A percentile compares a stretch with the other conserved stretches of the same genome.
phyloP scores from a whole-genome alignment of 1,140 invertebrate species.

The Papilio polytes region DNA sequence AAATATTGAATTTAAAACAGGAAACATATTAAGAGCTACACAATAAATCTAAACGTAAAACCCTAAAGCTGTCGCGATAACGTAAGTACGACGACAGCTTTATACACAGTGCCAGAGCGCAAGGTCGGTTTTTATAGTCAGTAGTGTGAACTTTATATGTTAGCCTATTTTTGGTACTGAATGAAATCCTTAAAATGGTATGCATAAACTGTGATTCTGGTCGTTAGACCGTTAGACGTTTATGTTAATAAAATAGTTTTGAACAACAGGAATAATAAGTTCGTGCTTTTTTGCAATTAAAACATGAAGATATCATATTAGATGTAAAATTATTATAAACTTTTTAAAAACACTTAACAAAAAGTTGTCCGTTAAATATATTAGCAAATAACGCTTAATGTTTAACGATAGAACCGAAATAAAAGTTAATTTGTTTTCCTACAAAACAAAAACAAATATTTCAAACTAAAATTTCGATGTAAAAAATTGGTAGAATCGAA shows the following conservation, averaged over 20 bases:
- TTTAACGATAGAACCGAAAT: too few relatives aligned
- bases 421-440: not conserved
- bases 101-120: not conserved
- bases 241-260: not conserved
- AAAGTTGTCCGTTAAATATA: too few relatives aligned
- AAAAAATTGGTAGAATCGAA: not conserved
- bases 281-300: too few relatives aligned
- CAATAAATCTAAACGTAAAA: constrained; percentile 22
- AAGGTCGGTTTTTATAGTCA: constrained; percentile 52
- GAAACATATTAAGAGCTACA: constrained; percentile 6
- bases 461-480: not conserved
- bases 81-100: constrained; percentile 19
- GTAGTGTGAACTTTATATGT: constrained; percentile 45
- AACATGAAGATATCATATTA: too few relatives aligned
- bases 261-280: too few relatives aligned
- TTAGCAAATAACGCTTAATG: too few relatives aligned
- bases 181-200: not conserved
- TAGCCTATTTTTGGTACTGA: not conserved
- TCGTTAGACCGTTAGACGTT: too few relatives aligned
- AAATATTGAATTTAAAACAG: constrained; percentile 20
- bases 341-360: too few relatives aligned
- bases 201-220: not conserved
- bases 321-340: too few relatives aligned
- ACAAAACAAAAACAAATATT: not conserved
- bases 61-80: constrained; percentile 40